A percentile compares a stretch with the other conserved stretches of the same genome.
phyloP scores from a whole-genome alignment of 2,888 invertebrate species.

The Leptura quadrifasciata region DNA sequence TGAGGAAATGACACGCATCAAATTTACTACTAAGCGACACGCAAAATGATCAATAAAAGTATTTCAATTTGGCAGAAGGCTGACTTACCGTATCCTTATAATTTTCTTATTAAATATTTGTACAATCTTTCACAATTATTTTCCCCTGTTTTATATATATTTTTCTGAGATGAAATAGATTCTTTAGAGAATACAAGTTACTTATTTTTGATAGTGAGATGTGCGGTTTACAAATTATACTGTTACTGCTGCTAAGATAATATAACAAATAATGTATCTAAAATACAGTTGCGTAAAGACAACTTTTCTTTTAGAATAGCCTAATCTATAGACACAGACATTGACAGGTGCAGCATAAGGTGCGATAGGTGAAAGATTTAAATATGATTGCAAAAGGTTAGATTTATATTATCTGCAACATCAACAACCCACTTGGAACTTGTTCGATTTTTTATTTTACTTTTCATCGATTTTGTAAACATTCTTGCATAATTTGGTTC shows the following conservation, averaged over 20 bases:
- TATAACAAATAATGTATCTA: background rate
- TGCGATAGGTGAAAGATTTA: background rate
- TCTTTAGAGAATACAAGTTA: conserved; percentile 4
- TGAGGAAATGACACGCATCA: too few species aligned
- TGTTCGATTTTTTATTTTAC: too few species aligned
- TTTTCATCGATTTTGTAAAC: too few species aligned
- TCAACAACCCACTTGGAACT: background rate
- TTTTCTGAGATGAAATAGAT: background rate
- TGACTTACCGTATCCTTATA: background rate
- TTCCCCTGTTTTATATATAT: too few species aligned
- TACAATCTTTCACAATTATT: background rate
- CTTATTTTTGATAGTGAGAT: background rate
- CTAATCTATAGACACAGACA: background rate
- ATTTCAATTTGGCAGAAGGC: too few species aligned
- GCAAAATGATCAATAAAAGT: too few species aligned
- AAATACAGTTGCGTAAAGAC: background rate
- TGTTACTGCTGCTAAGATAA: background rate
- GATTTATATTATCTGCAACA: background rate
- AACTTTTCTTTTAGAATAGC: background rate
- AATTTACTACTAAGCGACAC: too few species aligned
- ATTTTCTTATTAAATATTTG: background rate
- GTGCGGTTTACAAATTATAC: background rate
- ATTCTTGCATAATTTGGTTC: too few species aligned
- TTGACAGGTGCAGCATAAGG: conserved; percentile 1
- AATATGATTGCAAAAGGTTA: conserved; percentile 2